These are phyloP conservation scores for Hyperopisus bebe DNA, from an alignment of 2,113 vertebrate species.

Conservation along the genomic window DNA sequence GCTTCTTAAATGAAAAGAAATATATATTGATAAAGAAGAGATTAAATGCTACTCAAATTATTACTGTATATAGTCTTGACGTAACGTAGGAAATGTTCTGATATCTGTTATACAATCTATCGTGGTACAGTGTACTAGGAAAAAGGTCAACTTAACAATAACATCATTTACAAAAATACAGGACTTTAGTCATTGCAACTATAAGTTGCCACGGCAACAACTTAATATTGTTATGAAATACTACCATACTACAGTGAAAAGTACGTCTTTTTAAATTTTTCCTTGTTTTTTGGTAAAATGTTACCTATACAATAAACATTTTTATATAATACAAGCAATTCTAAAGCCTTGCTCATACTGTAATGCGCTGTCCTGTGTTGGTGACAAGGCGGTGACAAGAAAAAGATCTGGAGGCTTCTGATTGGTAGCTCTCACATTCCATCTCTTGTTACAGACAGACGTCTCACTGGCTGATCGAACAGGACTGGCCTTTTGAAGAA, in stretches of 20 bases:
- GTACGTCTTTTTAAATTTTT: constrained; percentile 54
- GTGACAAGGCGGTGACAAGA: constrained; percentile 43
- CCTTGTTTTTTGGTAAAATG: constrained; percentile 56
- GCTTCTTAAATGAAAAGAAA: constrained; percentile 49
- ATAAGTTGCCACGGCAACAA: constrained; percentile 67
- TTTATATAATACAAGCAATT: constrained; percentile 58
- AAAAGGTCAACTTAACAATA: constrained; percentile 52
- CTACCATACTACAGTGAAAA: constrained; percentile 66
- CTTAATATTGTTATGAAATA: constrained; percentile 70
- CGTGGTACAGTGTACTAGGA: constrained; percentile 56
- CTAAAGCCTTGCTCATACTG: constrained; percentile 56
- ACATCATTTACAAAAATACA: constrained; percentile 71
- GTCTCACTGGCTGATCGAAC: constrained; percentile 44
- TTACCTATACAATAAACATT: constrained; percentile 65
- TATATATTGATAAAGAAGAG: constrained; percentile 53
- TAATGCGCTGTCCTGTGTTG: constrained; percentile 38
- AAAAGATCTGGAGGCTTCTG: constrained; percentile 43
- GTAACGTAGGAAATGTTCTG: constrained; percentile 52
- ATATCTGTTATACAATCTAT: constrained; percentile 46
- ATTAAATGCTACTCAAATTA: constrained; percentile 59
- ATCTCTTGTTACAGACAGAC: constrained; percentile 25
- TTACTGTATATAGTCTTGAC: constrained; percentile 55
- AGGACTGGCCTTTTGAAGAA: constrained; percentile 42
- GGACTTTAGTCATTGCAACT: constrained; percentile 66
- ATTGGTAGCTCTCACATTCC: constrained; percentile 26